Evolutionary conservation across 35 echinoderm and acorn worm genomes (phyloP).

Genomic region (Apostichopus parvimensis): DNA sequence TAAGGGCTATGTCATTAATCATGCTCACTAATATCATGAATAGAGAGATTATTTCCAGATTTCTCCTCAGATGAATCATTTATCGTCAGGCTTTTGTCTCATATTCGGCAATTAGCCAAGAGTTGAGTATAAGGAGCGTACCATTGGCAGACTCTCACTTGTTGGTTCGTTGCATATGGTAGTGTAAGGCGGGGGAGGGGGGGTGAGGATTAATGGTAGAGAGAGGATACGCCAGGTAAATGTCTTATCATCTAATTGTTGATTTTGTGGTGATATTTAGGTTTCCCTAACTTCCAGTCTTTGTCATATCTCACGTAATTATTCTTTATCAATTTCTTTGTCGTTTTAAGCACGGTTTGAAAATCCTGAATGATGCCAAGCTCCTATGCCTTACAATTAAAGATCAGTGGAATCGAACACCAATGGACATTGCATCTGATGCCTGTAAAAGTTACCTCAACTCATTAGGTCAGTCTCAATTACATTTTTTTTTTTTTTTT

Average conservation of each 20-base stretch:
- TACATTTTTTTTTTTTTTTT: background rate
- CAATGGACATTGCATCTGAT: slow-evolving; percentile 69
- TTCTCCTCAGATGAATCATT: too few relatives aligned
- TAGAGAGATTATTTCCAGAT: too few relatives aligned
- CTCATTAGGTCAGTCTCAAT: slow-evolving; percentile 64
- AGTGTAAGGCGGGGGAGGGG: too few relatives aligned
- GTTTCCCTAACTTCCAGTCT: background rate
- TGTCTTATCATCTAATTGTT: too few relatives aligned
- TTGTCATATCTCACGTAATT: background rate
- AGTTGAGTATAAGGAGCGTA: background rate
- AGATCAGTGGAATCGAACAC: slow-evolving; percentile 72
- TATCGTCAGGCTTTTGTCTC: too few relatives aligned
- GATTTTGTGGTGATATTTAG: too few relatives aligned
- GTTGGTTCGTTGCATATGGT: background rate
- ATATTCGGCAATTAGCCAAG: too few relatives aligned
- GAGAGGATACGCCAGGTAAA: background rate
- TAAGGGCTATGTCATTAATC: too few relatives aligned
- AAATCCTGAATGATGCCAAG: slow-evolving; percentile 63
- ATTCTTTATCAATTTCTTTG: background rate
- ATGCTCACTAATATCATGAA: too few relatives aligned
- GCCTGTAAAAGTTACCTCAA: slow-evolving; percentile 81
- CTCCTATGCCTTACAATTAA: slow-evolving; percentile 47
- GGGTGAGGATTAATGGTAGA: background rate
- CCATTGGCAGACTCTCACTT: background rate
- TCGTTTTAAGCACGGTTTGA: slow-evolving; percentile 72